Base-by-base conservation (phyloP, 2,888 invertebrate species). In the Alitta virens region DNA sequence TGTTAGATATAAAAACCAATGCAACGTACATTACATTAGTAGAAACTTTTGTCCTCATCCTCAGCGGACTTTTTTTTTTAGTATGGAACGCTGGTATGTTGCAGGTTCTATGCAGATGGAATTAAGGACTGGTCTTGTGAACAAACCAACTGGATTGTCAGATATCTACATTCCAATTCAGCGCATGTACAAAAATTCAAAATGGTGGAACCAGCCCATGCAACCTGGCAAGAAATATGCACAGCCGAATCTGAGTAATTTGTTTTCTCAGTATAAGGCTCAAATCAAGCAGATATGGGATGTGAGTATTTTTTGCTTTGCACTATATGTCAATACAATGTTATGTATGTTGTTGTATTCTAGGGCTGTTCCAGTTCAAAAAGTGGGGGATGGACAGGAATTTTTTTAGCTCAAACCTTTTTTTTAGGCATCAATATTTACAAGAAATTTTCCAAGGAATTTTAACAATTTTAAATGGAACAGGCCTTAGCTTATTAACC, bases 211-310 rank as follows among this genome's bases (percentile, higher is more conserved):
- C 23, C 68, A 66, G 5, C 61, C 63, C 14, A 72, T 74, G 0
- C 63, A 60, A 2, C 62, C 69, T 5, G 74, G 74, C 5, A 72
- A 64, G 46, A 58, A 64, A 23, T 71, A 71, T 42, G 51, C 71
- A 1, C 68, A 65, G 42, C 72, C 75, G 2, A 63, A 72, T 18
- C 73, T 69, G 56, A 38, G 56, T n/a, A 73, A 74, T 42, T 68
- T 77, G 7, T 64, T 69, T 2, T 54, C 60, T 25, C 72, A 75
- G 52, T 78, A 73, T 57, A 71, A 70, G 56, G 73, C 74, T 24
- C 78, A 78, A 62, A 66, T 76, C 23, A 63, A 71, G 12, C 69
- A 74, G 54, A 68, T 77, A 16, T 76, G 75, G 74, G 65, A 71
- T 68, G 78, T 78, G 25, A 54, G 53, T 7, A 46, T 46, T 21